Base-by-base conservation (phyloP, 2,797 vertebrate species). In the Fistularia tabacaria region DNA sequence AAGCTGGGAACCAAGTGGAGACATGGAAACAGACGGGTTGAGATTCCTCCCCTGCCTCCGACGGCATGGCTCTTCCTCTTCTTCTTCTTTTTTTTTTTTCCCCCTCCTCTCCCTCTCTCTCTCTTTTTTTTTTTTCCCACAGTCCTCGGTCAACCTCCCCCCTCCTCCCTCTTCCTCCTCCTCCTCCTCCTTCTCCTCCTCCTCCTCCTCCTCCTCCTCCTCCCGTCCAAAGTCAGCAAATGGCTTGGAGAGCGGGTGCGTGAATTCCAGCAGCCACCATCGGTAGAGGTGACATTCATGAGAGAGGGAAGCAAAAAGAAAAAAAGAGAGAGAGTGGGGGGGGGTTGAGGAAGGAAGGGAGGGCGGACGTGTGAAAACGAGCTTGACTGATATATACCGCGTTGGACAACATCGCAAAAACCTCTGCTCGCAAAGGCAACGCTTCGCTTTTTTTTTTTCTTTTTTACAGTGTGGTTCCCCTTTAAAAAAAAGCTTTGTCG, bases 271-370 rank as follows among this genome's bases (percentile, higher is more conserved):
- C 85, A 84, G 85, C 87, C 83, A 83, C 88, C 88, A 87, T 88
- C 89, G 87, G 87, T 87, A 91, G 90, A 90, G 90, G 90, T 91
- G 90, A 92, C 90, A 92, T 92, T 91, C 91, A 90, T 89, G 84
- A 87, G 82, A 79, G 79, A 80, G 79, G 69, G 80, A 69, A 79
- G 64, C 66, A 67, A 70, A 54, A 76, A 46, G 48, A 59, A 57
- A 48, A 36, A 46, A 65, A 25, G 38, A 40, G 57, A 41, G 46
- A 9, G 46, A 40, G 60, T 43, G 62, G 36, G 46, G 12, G 38
- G 1, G 42, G 14, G 46, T 8, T 43, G 13, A 49, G 38, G 42
- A 43, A 44, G 63, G 10, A 49, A 45, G 59, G 10, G 43, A 66
- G 50, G 38, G 55, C 11, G 49, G 60, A 76, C 77, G 79, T 80